Evolutionary conservation across 2,888 invertebrate genomes (phyloP).

Genomic region (Pseudococcus viburni): DNA sequence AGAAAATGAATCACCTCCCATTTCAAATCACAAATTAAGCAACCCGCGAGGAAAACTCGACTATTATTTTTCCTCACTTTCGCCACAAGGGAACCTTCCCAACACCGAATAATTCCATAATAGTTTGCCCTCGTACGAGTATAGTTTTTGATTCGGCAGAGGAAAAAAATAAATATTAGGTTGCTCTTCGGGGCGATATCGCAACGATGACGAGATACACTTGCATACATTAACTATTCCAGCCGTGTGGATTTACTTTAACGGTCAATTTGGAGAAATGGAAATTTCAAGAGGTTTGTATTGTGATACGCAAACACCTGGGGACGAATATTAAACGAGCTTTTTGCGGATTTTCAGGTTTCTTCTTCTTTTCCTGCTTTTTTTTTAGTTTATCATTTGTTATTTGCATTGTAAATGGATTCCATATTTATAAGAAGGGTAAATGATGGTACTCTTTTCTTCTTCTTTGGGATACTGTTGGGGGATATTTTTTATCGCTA

Average conservation of each 20-base stretch:
- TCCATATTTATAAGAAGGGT: constrained; percentile 17
- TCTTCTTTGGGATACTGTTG: background rate
- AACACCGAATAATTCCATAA: background rate
- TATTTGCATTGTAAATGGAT: constrained; percentile 58
- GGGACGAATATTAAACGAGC: constrained; percentile 40
- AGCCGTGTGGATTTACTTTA: constrained; percentile 48
- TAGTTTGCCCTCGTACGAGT: background rate
- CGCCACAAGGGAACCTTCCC: background rate
- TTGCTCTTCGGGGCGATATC: background rate
- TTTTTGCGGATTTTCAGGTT: constrained; percentile 53
- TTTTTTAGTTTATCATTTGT: constrained; percentile 49
- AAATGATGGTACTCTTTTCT: constrained; percentile 30
- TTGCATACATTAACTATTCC: constrained; percentile 36
- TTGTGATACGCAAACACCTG: constrained; percentile 52
- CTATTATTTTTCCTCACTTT: background rate
- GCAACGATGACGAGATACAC: background rate
- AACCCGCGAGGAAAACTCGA: background rate
- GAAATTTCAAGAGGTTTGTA: constrained; percentile 49
- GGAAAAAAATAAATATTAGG: background rate
- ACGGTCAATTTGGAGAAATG: constrained; percentile 54
- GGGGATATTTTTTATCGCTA: background rate
- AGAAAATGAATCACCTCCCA: no score
- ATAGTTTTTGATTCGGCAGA: background rate
- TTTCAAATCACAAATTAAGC: no score
- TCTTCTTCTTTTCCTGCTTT: background rate